Evolutionary conservation across 2,888 invertebrate species (phyloP), one percentile per base, ranked within the genome.

Genomic region (Acanthosepion lycidas): DNA sequence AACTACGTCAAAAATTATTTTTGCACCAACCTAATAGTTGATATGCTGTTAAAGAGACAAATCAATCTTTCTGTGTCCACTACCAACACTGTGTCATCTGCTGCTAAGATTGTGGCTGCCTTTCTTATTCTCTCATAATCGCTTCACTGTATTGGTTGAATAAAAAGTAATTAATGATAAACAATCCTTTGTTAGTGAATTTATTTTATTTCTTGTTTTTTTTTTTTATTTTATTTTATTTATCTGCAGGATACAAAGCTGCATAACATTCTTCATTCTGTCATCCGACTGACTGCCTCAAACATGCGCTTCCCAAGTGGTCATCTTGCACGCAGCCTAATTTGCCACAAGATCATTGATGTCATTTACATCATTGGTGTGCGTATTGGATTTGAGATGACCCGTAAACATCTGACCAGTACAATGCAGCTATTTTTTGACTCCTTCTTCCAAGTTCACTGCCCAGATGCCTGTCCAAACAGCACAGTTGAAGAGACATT

Each of bases 261-360:
- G 48, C 98, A 98, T 96, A 98, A 98, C 49, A 98, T 99, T 94
- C 97, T 99, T 1, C 98, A 98, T 97, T 99, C 99, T 28, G 98
- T 98, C 0, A 98, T 99, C 4, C 98, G 98, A 4, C 98, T 99
- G 5, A 98, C 99, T 6, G 98, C 99, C 0, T 98, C 98, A 0
- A 98, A 98, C 95, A 98, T 98, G 95, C 97, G 98, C 23, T 99
- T 99, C 98, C 99, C 99, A 0, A 98, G 98, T 96, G 99, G 99
- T 0, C 98, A 98, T 94, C 97, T 98, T 53, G 98, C 98, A 0
- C 98, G 99, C 2, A 98, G 98, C 94, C 98, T 98, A 18, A 97
- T 99, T 91, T 98, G 98, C 0, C 98, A 98, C 95, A 99, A 99
- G 97, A 98, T 99, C 95, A 97, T 99, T 92, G 99, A 98, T 97